Evolutionary conservation across 2,113 vertebrate species (phyloP).

Genomic region (Gnathonemus echidnorhynchus): DNA sequence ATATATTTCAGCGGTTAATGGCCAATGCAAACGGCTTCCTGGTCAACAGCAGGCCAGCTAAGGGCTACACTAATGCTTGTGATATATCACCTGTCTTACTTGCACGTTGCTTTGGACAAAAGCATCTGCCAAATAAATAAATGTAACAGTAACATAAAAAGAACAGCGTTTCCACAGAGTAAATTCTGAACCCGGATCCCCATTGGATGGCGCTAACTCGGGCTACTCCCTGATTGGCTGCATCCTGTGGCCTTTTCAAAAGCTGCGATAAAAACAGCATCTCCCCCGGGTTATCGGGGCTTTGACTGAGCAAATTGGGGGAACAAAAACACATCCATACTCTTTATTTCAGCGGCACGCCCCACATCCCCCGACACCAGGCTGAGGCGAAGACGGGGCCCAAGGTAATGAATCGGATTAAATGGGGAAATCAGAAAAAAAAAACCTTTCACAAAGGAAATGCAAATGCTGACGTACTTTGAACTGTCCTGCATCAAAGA

Average conservation of each 20-base stretch:
- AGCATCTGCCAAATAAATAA: background rate
- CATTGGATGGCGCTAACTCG: background rate
- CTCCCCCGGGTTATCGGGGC: conserved; percentile 2
- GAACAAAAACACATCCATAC: background rate
- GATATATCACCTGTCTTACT: background rate
- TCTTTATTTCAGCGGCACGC: background rate
- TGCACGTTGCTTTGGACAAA: background rate
- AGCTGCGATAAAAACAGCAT: background rate
- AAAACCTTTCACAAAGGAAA: conserved; percentile 16
- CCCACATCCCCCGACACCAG: background rate
- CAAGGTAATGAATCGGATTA: conserved; percentile 16
- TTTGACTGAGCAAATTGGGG: background rate
- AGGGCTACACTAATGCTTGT: background rate
- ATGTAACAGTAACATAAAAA: background rate
- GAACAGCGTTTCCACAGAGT: background rate
- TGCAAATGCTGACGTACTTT: conserved; percentile 16
- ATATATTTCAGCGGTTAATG: background rate
- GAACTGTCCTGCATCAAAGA: conserved; percentile 18
- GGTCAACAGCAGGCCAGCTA: background rate
- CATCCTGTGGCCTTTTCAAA: background rate
- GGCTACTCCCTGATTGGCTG: background rate
- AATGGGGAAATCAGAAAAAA: conserved; percentile 10
- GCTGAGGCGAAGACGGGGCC: background rate
- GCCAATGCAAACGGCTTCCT: background rate
- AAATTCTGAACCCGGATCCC: background rate